Conservation (phyloP, 2,888 invertebrate genomes). For the Vanessa cardui region DNA sequence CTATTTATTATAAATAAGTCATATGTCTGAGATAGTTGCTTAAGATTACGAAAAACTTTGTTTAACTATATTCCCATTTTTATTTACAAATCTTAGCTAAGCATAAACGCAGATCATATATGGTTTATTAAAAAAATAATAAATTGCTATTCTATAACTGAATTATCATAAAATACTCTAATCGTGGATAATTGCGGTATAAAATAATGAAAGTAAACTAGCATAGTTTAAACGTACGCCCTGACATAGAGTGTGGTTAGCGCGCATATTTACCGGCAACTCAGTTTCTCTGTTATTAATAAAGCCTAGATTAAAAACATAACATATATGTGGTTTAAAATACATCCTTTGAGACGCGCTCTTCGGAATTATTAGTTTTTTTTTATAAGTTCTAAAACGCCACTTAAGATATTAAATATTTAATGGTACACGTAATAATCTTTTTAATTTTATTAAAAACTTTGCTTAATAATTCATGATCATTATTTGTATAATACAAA, state of each 20-base stretch:
- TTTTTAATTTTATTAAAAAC: no score
- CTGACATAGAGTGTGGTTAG: constrained; percentile 51
- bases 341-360: constrained; percentile 6
- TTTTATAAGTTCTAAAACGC: background rate
- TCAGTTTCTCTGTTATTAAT: constrained; percentile 58
- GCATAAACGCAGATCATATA: no score
- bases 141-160: background rate
- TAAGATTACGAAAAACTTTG: no score
- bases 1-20: no score
- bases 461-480: no score
- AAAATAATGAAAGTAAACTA: constrained; percentile 36
- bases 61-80: no score
- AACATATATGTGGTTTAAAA: constrained; percentile 43
- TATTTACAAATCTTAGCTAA: no score
- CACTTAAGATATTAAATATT: no score
- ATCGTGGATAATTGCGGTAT: background rate
- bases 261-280: constrained; percentile 53
- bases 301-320: constrained; percentile 59
- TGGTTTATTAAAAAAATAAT: no score
- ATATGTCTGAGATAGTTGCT: no score
- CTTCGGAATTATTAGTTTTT: background rate
- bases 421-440: no score
- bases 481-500: no score
- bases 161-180: background rate
- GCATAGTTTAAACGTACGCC: constrained; percentile 46